A percentile compares a stretch with the other conserved stretches of the same genome.
These are phyloP conservation scores for Megalops cyprinoides DNA, from an alignment of 2,797 vertebrate species.

Conservation along the genomic window DNA sequence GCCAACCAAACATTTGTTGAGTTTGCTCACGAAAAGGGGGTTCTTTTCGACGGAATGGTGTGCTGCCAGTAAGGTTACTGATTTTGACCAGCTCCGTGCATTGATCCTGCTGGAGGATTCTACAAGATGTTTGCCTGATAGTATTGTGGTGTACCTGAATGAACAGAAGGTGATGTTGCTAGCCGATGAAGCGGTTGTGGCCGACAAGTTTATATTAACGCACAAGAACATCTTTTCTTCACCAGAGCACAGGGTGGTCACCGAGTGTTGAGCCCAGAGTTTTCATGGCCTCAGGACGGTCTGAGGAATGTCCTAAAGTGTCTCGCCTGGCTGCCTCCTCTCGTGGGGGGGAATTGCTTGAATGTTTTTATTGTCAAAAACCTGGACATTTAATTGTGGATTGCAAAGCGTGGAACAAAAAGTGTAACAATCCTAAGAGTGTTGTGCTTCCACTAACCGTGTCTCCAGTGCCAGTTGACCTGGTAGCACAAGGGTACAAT, in stretches of 20 bases:
- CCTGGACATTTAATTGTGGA: constrained; percentile 25
- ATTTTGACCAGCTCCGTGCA: neutral
- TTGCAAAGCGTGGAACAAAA: too few relatives aligned
- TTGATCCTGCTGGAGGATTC: constrained; percentile 22
- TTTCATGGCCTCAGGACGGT: neutral
- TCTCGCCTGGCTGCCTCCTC: neutral
- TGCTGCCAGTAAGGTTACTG: neutral
- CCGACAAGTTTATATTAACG: neutral
- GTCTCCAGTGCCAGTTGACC: too few relatives aligned
- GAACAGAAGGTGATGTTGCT: constrained; percentile 19
- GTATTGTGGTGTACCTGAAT: constrained; percentile 21
- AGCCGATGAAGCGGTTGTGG: neutral
- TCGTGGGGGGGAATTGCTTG: neutral
- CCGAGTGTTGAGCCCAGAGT: neutral
- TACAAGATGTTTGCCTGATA: constrained; percentile 8
- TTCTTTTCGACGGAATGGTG: constrained; percentile 9
- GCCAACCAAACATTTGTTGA: too few relatives aligned
- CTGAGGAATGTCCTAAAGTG: too few relatives aligned
- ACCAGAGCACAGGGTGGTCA: neutral
- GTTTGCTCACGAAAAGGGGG: too few relatives aligned
- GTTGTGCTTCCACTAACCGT: too few relatives aligned
- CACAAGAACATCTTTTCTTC: neutral
- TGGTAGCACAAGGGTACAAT: too few relatives aligned
- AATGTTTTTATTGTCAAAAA: constrained; percentile 30
- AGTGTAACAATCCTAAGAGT: too few relatives aligned